phyloP scores from a whole-genome alignment of 2,888 invertebrate genomes.

The Sphaeridia pumilis region DNA sequence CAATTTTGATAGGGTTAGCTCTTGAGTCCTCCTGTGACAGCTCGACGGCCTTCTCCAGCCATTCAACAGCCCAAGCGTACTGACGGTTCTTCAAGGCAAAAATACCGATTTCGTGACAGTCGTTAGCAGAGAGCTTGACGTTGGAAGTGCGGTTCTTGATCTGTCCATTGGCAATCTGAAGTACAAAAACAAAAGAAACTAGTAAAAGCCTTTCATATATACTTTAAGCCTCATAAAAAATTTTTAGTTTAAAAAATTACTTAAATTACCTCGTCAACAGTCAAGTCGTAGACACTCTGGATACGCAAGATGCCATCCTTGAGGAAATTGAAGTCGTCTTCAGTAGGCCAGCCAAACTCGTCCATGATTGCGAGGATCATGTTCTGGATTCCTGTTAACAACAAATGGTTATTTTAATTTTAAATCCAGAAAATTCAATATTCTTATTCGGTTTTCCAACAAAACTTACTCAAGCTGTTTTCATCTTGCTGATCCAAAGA shows the following conservation, averaged over 20 bases:
- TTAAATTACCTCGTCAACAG: slow-evolving; percentile 16
- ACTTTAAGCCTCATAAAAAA: too few relatives aligned
- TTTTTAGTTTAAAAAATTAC: too few relatives aligned
- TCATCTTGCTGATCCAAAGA: background rate
- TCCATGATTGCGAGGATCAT: slow-evolving; percentile 9
- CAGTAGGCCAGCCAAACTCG: slow-evolving; percentile 19
- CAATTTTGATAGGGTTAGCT: background rate
- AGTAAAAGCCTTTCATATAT: too few relatives aligned
- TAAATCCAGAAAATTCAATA: too few relatives aligned
- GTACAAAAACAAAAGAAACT: too few relatives aligned
- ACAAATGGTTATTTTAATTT: too few relatives aligned
- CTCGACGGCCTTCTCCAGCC: slow-evolving; percentile 10
- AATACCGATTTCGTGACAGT: slow-evolving; percentile 11
- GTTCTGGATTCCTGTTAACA: slow-evolving; percentile 7
- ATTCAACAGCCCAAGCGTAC: slow-evolving; percentile 7
- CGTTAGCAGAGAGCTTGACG: background rate
- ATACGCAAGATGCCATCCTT: slow-evolving; percentile 19
- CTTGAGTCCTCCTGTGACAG: background rate
- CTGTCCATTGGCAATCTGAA: slow-evolving; percentile 12
- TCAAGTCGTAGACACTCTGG: slow-evolving; percentile 22
- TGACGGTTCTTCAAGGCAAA: background rate
- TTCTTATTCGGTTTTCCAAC: too few relatives aligned
- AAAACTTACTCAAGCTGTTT: slow-evolving; percentile 4
- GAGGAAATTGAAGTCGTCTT: slow-evolving; percentile 11
- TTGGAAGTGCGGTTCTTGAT: slow-evolving; percentile 3